Conservation (phyloP, 2,797 vertebrate genomes). For the Percopsis omiscomaycus region DNA sequence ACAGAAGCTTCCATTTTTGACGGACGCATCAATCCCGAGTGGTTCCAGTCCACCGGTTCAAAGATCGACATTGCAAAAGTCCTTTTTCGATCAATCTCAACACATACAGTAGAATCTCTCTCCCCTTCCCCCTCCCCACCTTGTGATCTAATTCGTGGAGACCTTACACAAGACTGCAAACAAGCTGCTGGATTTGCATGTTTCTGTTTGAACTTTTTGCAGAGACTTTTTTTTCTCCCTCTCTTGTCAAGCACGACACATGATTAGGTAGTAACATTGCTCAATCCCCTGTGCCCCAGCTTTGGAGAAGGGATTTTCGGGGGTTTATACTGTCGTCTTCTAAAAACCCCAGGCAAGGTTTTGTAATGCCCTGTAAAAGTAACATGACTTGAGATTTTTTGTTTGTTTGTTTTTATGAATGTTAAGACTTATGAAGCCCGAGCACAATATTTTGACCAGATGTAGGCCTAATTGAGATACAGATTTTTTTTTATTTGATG, state of each 20-base stretch:
- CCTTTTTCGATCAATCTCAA: constrained; percentile 40
- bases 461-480: constrained; percentile 3
- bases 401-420: constrained; percentile 27
- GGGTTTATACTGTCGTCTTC: constrained; percentile 65
- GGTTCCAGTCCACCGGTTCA: constrained; percentile 46
- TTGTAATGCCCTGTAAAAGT: constrained; percentile 64
- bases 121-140: constrained; percentile 19
- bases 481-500: no score
- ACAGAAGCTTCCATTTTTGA: constrained; percentile 25
- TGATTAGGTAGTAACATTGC: constrained; percentile 58
- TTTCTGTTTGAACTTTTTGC: constrained; percentile 63
- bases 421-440: constrained; percentile 18
- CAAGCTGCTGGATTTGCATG: constrained; percentile 63
- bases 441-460: constrained; percentile 23
- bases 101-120: constrained; percentile 22
- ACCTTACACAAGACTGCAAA: constrained; percentile 61
- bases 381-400: constrained; percentile 45
- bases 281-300: constrained; percentile 49
- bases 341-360: constrained; percentile 59
- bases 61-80: constrained; percentile 57
- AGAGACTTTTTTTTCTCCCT: constrained; percentile 35
- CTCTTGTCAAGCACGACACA: constrained; percentile 49
- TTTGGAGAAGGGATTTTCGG: constrained; percentile 59
- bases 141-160: constrained; percentile 52
- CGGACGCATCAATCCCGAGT: constrained; percentile 39